phyloP scores from a whole-genome alignment of 2,113 vertebrate genomes.

The Ammospiza nelsoni region DNA sequence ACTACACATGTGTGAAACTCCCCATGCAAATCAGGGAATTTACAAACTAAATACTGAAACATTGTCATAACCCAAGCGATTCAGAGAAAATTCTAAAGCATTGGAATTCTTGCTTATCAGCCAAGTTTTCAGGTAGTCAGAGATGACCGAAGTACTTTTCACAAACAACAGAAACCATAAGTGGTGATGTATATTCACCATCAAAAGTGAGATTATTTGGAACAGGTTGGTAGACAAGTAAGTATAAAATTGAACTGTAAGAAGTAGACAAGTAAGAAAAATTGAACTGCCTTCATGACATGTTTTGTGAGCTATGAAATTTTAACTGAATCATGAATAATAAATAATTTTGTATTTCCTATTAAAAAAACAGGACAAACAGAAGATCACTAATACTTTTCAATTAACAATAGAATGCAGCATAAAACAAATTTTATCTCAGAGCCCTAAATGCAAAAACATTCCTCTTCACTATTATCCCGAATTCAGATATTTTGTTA shows the following conservation, averaged over 20 bases:
- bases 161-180: not conserved
- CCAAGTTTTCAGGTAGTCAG: not conserved
- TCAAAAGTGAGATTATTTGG: not conserved
- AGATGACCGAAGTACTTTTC: not conserved
- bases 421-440: not conserved
- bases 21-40: not conserved
- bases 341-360: not conserved
- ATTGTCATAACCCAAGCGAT: not conserved
- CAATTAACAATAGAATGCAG: not conserved
- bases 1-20: not conserved
- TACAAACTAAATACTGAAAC: not conserved
- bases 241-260: no score
- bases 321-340: not conserved
- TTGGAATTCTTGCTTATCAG: not conserved
- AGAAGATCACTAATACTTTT: not conserved
- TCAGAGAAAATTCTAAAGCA: not conserved
- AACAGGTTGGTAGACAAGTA: not conserved
- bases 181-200: not conserved
- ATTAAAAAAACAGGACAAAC: not conserved
- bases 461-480: not conserved
- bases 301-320: not conserved
- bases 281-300: not conserved
- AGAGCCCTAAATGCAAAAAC: not conserved
- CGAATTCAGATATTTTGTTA: not conserved
- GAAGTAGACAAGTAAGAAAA: no score